Base-by-base conservation (phyloP, 2,888 invertebrate genomes). In the Tridacna gigas region DNA sequence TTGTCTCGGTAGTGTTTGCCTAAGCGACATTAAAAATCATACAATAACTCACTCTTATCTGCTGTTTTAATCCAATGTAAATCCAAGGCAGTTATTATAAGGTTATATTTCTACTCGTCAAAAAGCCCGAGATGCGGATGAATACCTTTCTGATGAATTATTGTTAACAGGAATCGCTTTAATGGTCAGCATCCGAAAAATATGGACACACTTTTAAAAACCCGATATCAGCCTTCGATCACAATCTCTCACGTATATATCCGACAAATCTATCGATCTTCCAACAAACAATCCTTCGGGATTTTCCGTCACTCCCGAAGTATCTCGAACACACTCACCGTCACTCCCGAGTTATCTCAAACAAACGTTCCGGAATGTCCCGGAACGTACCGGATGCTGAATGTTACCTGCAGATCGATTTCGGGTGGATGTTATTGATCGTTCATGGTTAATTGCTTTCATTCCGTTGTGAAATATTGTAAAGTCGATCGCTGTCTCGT, bases 381-480 rank as follows among this genome's bases (percentile, higher is more conserved):
- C 65, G 65, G 65, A 65, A 61, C 37, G 37, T 37, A 7, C 37
- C 37, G 37, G 37, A 37, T 37, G 37, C 37, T 37, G 37, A 37
- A 37, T 37, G 37, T 37, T 37, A 37, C 63, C 22, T 63, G 22
- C 63, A 63, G 63, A 63, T 63, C 63, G 25, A 63, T 20, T 65
- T 65, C 15, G 26, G 25, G 25, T 25, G 65, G 11, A 28, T 4
- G 7, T 4, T 65, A 65, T 65, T 65, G 65, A 65, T 65, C 26
- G 65, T 25, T 65, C 65, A 18, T 28, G 26, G 65, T 9, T 26
- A 65, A 65, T 65, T 20, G 65, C 22, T 65, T 65, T 65, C 28
- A 65, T 28, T 65, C 65, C 28, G 65, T 65, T 65, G 65, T 65
- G 65, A 65, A 65, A 65, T 22, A 28, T 26, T 65, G 28, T 65